phyloP scores from a whole-genome alignment of 37 sponge, comb jelly and placozoan genomes.

The Mnemiopsis leidyi region DNA sequence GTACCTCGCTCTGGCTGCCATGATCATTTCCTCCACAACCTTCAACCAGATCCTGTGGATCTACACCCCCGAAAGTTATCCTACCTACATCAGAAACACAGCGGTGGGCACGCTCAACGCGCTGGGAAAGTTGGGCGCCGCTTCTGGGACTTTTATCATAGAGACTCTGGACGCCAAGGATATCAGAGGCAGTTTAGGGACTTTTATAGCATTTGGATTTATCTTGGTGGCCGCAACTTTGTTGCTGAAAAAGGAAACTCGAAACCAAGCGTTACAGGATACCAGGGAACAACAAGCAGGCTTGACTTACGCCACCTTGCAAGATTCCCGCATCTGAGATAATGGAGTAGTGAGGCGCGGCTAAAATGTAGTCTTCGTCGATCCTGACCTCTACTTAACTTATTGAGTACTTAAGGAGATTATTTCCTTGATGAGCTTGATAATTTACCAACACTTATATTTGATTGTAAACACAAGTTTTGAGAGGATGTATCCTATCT shows the following conservation, averaged over 20 bases:
- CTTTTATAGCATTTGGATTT: neutral
- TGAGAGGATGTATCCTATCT: no score
- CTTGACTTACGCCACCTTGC: neutral
- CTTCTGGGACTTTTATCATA: neutral
- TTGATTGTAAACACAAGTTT: no score
- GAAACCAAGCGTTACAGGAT: neutral
- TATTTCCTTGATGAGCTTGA: no score
- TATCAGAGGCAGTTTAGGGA: constrained; percentile 25
- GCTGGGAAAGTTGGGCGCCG: constrained; percentile 1
- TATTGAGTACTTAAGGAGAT: no score
- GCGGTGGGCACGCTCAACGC: constrained; percentile 62
- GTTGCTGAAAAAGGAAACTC: neutral
- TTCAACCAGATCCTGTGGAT: constrained; percentile 58
- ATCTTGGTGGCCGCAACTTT: neutral
- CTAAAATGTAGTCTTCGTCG: no score
- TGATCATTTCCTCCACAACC: constrained; percentile 9
- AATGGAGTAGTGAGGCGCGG: neutral
- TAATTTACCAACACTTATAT: no score
- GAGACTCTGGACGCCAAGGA: constrained; percentile 35
- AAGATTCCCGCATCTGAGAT: neutral
- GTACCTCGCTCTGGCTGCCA: neutral
- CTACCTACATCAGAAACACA: constrained; percentile 54
- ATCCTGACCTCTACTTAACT: no score
- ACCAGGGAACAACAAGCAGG: neutral
- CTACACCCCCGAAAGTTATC: constrained; percentile 47